Evolutionary conservation across 92 coral and sea anemone genomes (phyloP), one percentile per base, ranked within the genome.

Genomic region (Epizoanthus illoricatus): DNA sequence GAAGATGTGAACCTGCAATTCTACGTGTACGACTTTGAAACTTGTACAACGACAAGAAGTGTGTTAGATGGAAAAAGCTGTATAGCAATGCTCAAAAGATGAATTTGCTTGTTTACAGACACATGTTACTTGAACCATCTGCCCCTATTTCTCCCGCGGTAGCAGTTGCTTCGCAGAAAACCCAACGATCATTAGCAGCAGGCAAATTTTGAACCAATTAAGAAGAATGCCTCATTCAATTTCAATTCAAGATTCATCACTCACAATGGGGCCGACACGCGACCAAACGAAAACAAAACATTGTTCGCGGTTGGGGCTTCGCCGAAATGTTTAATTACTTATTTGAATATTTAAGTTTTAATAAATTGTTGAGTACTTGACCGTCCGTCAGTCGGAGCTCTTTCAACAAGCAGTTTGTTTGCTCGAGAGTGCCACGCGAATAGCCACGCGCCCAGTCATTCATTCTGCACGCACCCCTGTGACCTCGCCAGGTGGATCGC

Each of bases 221-320:
- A 33, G 28, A 81, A 81, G 79, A 85, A 85, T 85, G 49, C 72
- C 81, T 56, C 71, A 72, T 81, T 88, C 91, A 65, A 79, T 85
- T 67, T 74, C 84, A 63, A 84, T 88, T 88, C 85, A 85, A 80
- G 79, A 75, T 71, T 87, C 81, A 85, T 85, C 87, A 71, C 80
- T 83, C 81, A 76, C 89, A 90, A 90, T 87, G 76, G 73, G 63
- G 17, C 81, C 86, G 97, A 91, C 97, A 92, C 96, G 93, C 96
- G 93, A 92, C 97, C 63, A 69, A 75, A 74, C 49, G 63, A 89
- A 89, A 84, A 84, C 73, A 70, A 76, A 9, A 83, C 90, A 88
- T 86, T 91, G 92, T 91, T 81, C 82, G 59, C 64, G 81, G 76
- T 75, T 75, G 88, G 84, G 76, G 84, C 73, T 65, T 87, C 73